Evolutionary conservation across 2,113 vertebrate genomes (phyloP).

Genomic region (Cyanoramphus novaezelandiae): DNA sequence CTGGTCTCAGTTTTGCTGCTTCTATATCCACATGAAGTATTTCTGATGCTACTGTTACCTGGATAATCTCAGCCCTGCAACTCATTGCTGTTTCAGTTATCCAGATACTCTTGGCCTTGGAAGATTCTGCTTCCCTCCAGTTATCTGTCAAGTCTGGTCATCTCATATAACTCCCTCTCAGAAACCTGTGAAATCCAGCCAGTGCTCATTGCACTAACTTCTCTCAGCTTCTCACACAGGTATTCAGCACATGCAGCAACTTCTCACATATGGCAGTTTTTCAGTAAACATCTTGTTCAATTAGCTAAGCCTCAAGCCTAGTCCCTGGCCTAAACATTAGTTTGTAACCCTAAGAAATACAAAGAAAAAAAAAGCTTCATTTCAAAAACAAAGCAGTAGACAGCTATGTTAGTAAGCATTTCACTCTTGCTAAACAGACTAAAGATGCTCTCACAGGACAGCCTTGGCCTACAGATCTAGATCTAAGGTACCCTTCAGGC

Average conservation of each 20-base stretch:
- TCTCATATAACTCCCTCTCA: not conserved
- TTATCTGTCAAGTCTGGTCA: not conserved
- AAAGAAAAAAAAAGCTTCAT: not conserved
- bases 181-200: not conserved
- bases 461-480: not conserved
- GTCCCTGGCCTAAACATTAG: not conserved
- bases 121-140: not conserved
- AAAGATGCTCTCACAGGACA: not conserved
- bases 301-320: not conserved
- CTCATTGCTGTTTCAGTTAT: rapidly evolving
- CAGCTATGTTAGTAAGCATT: not conserved
- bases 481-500: not conserved
- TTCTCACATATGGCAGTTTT: not conserved
- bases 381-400: not conserved
- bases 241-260: not conserved
- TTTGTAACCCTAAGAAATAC: not conserved
- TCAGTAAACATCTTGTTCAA: not conserved
- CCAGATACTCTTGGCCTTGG: not conserved
- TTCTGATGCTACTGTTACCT: not conserved
- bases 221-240: not conserved
- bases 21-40: not conserved
- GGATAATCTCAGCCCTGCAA: not conserved
- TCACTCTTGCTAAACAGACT: not conserved
- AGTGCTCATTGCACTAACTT: not conserved
- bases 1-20: not conserved